These are phyloP conservation scores for Apis laboriosa DNA, from an alignment of 1,140 invertebrate species.

Conservation along the genomic window DNA sequence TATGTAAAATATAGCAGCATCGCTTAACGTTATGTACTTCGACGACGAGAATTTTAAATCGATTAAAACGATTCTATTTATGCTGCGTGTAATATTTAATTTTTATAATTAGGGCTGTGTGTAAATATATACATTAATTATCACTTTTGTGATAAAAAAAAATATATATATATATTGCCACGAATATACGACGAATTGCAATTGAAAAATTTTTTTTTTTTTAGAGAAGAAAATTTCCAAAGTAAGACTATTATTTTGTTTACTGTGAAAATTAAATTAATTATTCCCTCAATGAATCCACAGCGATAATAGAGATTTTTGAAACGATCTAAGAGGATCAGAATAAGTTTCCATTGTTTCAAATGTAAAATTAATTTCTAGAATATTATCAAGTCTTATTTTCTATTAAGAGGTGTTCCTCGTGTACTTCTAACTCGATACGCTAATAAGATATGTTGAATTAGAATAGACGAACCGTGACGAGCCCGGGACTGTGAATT, in stretches of 20 bases:
- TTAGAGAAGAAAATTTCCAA: too few relatives aligned
- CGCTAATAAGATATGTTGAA: constrained; percentile 24
- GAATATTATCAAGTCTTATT: not conserved
- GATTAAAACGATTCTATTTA: not conserved
- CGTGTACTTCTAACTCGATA: not conserved
- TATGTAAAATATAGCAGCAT: constrained; percentile 33
- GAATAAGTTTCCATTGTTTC: not conserved
- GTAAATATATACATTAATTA: not conserved
- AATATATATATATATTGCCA: too few relatives aligned
- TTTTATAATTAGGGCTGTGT: rapidly evolving
- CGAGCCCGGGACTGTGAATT: not conserved
- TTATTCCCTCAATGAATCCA: too few relatives aligned
- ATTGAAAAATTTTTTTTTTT: too few relatives aligned
- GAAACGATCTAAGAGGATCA: too few relatives aligned
- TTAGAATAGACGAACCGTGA: constrained; percentile 30
- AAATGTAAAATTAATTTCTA: not conserved
- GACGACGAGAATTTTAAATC: not conserved
- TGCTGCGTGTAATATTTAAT: too few relatives aligned
- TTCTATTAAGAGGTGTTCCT: constrained; percentile 12
- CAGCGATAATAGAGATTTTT: too few relatives aligned
- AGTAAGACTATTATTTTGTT: too few relatives aligned
- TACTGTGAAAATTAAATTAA: too few relatives aligned
- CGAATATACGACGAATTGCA: too few relatives aligned
- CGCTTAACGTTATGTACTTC: not conserved
- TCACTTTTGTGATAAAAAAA: too few relatives aligned